Percentiles rank a stretch among this genome's conserved stretches.
Conservation (phyloP, 2,113 vertebrate species). For the Neodon shergylaensis region DNA sequence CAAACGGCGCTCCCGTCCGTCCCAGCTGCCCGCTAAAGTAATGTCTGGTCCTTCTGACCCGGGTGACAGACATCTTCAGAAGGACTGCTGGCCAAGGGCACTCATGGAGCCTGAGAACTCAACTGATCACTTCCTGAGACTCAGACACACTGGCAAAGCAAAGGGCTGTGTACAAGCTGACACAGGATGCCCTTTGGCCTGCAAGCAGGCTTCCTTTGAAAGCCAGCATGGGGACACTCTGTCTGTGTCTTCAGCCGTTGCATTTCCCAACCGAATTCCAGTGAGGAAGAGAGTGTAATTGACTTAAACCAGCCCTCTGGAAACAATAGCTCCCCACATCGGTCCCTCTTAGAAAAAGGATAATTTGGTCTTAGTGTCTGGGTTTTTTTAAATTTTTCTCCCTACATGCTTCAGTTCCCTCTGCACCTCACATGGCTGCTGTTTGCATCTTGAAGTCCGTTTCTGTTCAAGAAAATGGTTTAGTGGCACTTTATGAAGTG, state of each 20-base stretch:
- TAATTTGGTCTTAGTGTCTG: background rate
- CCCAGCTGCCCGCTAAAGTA: background rate
- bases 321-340: background rate
- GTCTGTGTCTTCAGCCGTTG: background rate
- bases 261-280: background rate
- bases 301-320: background rate
- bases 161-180: background rate
- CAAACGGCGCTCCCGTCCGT: background rate
- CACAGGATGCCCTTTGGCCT: background rate
- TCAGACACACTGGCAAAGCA: background rate
- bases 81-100: background rate
- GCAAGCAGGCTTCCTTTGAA: conserved; percentile 6
- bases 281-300: background rate
- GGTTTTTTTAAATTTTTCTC: background rate
- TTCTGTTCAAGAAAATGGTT: background rate
- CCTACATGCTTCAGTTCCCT: background rate
- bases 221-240: background rate
- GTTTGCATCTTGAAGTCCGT: background rate
- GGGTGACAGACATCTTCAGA: background rate
- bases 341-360: background rate
- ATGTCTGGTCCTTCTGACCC: background rate
- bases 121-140: conserved; percentile 23
- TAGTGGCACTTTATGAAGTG: background rate
- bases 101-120: background rate
- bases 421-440: background rate